phyloP scores from a whole-genome alignment of 1,140 invertebrate species.

The Reticulitermes speratus region DNA sequence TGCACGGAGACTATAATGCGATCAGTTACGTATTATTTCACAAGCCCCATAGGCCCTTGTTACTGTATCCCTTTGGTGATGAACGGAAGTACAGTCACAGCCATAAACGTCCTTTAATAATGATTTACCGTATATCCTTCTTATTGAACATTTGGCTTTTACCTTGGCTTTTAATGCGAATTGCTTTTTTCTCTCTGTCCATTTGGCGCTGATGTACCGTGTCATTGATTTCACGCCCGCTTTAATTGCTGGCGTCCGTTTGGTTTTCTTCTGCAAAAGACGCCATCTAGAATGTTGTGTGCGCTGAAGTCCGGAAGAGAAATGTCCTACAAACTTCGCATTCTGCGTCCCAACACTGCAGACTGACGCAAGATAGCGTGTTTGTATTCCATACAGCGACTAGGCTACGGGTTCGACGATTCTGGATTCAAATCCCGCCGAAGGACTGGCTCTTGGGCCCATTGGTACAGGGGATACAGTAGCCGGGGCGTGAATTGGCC shows the following conservation, averaged over 20 bases:
- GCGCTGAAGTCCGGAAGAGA: background rate
- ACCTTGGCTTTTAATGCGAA: constrained; percentile 16
- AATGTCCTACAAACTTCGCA: too few species aligned
- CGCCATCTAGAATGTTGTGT: background rate
- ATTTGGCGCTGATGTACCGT: background rate
- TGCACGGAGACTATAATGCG: too few species aligned
- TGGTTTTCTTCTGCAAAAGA: background rate
- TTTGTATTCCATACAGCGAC: too few species aligned
- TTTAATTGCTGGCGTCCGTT: background rate
- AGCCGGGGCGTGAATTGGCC: too few species aligned
- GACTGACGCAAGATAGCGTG: background rate
- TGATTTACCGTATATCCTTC: background rate
- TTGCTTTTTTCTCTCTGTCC: background rate
- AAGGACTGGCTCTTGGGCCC: too few species aligned
- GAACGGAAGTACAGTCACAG: background rate
- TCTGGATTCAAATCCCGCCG: too few species aligned
- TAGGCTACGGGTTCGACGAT: too few species aligned
- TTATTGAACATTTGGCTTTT: background rate
- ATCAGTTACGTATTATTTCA: too few species aligned
- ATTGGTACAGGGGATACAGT: too few species aligned
- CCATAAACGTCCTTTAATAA: background rate
- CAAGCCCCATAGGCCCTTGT: too few species aligned
- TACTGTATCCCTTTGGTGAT: background rate
- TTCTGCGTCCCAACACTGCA: background rate
- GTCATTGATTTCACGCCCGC: background rate